Evolutionary conservation across 2,888 invertebrate genomes (phyloP).

Genomic region (Coronaproctus castanopsis): DNA sequence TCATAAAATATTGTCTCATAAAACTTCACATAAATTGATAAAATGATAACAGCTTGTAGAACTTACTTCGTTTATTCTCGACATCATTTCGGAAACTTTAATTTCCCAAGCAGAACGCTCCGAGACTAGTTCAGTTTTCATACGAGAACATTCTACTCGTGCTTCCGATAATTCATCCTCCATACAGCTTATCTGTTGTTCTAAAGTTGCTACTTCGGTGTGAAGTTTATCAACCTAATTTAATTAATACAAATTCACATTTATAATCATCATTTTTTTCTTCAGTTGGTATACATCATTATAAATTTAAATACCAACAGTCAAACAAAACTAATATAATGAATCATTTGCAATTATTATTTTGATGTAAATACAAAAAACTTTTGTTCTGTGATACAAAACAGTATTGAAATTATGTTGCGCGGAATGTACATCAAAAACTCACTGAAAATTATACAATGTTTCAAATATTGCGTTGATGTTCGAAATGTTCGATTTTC

Average conservation of each 20-base stretch:
- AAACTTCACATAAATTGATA: conserved; percentile 5
- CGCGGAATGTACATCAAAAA: too few species aligned
- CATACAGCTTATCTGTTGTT: conserved; percentile 63
- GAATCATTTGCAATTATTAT: too few species aligned
- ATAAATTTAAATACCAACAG: too few species aligned
- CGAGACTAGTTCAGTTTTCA: conserved; percentile 74
- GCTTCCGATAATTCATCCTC: conserved; percentile 78
- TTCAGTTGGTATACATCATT: too few species aligned
- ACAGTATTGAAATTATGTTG: too few species aligned
- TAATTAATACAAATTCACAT: too few species aligned
- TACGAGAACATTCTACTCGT: conserved; percentile 54
- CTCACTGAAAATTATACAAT: too few species aligned
- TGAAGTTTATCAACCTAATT: conserved; percentile 1
- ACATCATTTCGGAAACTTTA: conserved; percentile 68
- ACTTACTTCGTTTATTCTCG: conserved; percentile 56
- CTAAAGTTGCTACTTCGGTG: conserved; percentile 37
- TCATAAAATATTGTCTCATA: background rate
- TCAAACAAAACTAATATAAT: background rate
- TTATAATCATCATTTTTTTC: too few species aligned
- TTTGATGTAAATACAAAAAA: too few species aligned
- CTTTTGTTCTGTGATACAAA: too few species aligned
- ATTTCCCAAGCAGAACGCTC: conserved; percentile 71
- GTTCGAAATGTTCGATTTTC: too few species aligned
- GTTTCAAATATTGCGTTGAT: too few species aligned
- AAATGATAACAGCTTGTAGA: conserved; percentile 4